Base-by-base conservation (phyloP, 2,888 invertebrate species). In the Polylopha cassiicola region DNA sequence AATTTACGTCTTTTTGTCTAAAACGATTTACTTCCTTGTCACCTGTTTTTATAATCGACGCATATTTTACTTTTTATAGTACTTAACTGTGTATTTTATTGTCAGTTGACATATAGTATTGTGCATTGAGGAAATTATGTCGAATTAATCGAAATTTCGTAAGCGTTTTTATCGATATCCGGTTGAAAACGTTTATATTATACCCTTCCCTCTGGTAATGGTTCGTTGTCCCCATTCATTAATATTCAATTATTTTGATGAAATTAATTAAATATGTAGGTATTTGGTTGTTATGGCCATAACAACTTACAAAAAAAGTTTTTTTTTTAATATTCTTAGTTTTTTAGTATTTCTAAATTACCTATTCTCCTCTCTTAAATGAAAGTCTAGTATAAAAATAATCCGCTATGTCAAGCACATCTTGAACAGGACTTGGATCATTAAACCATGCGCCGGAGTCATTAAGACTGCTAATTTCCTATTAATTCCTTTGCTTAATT, bases 1-100 rank as follows among this genome's bases (percentile, higher is more conserved):
- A 58, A 60, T 67, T 65, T 70, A 71, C 63, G 58, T 56, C 62
- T 65, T 60, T 65, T 57, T 58, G 48, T 47, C 44, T 54, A 59
- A 57, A 58, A 53, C 44, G 43, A 44, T 55, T 51, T 56, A 59
- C 51, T 50, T 47, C 26, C 37, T 38, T 47, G 44, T 50, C 50
- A 46, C 47, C 41, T 49, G 48, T 65, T 65, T 64, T 61, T 33
- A 15, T 36, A 28, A 33, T 31, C 29, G 31, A 16, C 3, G 5
- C 34, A 20, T 37, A 24, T 20, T 39, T 39, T 45, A 44, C 16
- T 31, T 32, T 48, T 31, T 37, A 24, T 26, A 7, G 23, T 9
- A 24, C 26, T 60, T 53, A 51, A 54, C 51, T 45, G 61, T 63
- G n/a, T 13, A n/a, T 16, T 32, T 32, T 8, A 22, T n/a, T n/a